phyloP scores from a whole-genome alignment of 2,888 invertebrate genomes.

The Apodemia duryi region DNA sequence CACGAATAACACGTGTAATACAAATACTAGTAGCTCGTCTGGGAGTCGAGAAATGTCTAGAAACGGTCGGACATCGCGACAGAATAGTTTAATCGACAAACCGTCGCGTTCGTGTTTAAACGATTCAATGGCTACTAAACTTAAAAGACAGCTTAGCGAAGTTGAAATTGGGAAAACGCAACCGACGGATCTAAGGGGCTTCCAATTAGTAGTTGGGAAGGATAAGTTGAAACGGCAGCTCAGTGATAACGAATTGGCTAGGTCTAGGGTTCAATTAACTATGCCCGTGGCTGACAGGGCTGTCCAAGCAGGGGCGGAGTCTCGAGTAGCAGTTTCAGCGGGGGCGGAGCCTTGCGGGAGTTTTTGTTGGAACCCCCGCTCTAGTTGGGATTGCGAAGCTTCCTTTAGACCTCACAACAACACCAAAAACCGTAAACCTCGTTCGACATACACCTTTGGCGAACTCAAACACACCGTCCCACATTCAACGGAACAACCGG shows the following conservation, averaged over 20 bases:
- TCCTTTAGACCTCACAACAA: conserved; percentile 31
- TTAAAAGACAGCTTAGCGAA: conserved; percentile 61
- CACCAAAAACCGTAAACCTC: conserved; percentile 34
- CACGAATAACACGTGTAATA: conserved; percentile 40
- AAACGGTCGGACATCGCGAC: conserved; percentile 45
- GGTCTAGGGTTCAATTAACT: conserved; percentile 55
- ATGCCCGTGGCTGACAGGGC: conserved; percentile 67
- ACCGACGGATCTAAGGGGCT: conserved; percentile 46
- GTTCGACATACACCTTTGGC: conserved; percentile 63
- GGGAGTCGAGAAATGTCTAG: conserved; percentile 45
- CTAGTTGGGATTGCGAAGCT: conserved; percentile 53
- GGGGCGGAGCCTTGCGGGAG: conserved; percentile 63
- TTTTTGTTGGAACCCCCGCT: conserved; percentile 59
- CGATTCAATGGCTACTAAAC: conserved; percentile 37
- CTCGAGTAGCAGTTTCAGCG: conserved; percentile 62
- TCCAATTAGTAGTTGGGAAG: conserved; percentile 64
- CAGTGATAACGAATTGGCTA: conserved; percentile 64
- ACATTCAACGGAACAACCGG: conserved; percentile 46
- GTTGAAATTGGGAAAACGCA: conserved; percentile 45
- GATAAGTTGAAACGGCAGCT: conserved; percentile 63
- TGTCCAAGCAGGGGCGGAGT: conserved; percentile 56
- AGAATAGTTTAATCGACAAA: conserved; percentile 57
- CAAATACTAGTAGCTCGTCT: conserved; percentile 58
- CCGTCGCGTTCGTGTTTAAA: conserved; percentile 44
- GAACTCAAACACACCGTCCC: conserved; percentile 70